Evolutionary conservation across 2,113 vertebrate species (phyloP).

Genomic region (Indicator indicator): DNA sequence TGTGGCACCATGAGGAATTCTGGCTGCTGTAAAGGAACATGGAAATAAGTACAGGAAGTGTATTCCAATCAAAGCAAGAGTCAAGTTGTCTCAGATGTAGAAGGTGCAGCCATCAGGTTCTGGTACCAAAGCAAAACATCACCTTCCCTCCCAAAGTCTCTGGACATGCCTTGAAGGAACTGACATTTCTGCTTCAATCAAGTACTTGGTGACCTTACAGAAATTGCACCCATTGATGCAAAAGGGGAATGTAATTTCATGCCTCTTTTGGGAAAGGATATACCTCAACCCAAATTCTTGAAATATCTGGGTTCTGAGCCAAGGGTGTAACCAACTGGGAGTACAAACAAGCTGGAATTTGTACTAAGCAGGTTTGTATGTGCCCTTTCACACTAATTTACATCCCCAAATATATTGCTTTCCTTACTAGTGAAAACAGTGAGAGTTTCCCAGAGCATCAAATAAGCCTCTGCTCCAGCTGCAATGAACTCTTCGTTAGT

Average conservation of each 20-base stretch:
- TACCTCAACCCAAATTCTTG: slow-evolving; percentile 59
- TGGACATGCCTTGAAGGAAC: not conserved
- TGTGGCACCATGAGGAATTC: not conserved
- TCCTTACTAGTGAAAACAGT: not conserved
- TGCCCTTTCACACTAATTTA: slow-evolving; percentile 6
- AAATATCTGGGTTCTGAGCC: slow-evolving; percentile 51
- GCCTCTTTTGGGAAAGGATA: slow-evolving; percentile 28
- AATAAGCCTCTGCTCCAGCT: not conserved
- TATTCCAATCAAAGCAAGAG: not conserved
- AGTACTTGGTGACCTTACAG: not conserved
- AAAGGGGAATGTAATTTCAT: slow-evolving; percentile 34
- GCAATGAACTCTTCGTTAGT: not conserved
- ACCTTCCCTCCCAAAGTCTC: not conserved
- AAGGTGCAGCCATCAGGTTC: not conserved
- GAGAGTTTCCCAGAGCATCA: not conserved
- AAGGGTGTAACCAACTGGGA: slow-evolving; percentile 53
- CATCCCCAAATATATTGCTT: not conserved
- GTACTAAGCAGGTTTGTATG: slow-evolving; percentile 7
- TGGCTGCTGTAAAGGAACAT: accelerated
- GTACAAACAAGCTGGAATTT: slow-evolving; percentile 64
- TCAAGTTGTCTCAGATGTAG: not conserved
- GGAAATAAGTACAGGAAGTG: not conserved
- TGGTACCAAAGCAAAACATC: not conserved
- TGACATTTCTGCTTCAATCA: not conserved
- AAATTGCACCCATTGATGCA: slow-evolving; percentile 25